Base-by-base conservation (phyloP, 2,888 invertebrate species). In the Drosophila silvestris region DNA sequence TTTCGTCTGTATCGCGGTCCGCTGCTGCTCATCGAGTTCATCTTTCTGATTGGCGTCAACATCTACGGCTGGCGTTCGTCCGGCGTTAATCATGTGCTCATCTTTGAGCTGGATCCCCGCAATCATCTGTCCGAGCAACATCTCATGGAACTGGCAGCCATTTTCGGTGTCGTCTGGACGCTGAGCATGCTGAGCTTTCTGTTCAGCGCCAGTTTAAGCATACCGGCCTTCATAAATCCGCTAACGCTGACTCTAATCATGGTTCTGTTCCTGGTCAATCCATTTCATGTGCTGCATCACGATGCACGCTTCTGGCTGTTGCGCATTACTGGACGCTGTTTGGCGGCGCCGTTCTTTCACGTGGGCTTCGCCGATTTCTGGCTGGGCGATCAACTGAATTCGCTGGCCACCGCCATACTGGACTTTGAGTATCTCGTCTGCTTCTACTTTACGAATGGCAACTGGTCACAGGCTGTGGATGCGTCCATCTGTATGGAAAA, bases 311-410 rank as follows among this genome's bases (percentile, higher is more conserved):
- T 98, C 94, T 99, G 99, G 99, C 95, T 98, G 32, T 94, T 99
- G 61, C 95, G 96, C 93, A 97, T 98, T 87, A 95, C 98, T 94
- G 96, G 96, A 77, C 95, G 97, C 65, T 97, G 98, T 81, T 91
- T 98, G 56, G 95, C 97, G 41, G 98, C 99, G 0, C 99, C 99
- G 28, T 98, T 99, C 92, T 96, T 97, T 91, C 97, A 97, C 82
- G 99, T 99, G 12, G 96, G 97, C 52, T 99, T 99, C 92, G 98
- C 99, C 32, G 99, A 99, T 94, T 99, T 99, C 95, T 99, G 99
- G 99, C 96, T 99, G 93, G 99, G 98, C 7, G 99, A 99, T 94
- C 99, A 99, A 93, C 95, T 99, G 91, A 99, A 99, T 94, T 99
- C 99, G 64, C 95, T 99, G 79, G 97, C 96, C 0, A 97, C 96